A percentile compares a stretch with the other conserved stretches of the same genome.
phyloP scores from a whole-genome alignment of 2,888 invertebrate species.

The Lochmaea capreae region DNA sequence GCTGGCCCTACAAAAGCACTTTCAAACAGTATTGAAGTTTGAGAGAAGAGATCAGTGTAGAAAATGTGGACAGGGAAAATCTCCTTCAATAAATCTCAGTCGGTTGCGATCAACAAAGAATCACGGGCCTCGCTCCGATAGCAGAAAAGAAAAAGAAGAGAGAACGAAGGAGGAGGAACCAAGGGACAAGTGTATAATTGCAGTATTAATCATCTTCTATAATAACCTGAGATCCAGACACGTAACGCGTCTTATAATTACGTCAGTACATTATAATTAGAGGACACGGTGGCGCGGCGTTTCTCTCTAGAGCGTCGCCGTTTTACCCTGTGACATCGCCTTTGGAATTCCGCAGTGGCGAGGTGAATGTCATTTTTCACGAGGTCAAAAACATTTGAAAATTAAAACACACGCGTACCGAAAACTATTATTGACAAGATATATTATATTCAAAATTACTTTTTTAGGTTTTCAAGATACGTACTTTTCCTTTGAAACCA shows the following conservation, averaged over 20 bases:
- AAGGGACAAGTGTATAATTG: conserved; percentile 50
- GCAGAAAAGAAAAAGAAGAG: conserved; percentile 7
- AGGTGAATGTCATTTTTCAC: conserved; percentile 17
- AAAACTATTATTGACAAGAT: background rate
- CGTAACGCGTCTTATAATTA: conserved; percentile 52
- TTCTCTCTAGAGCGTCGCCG: conserved; percentile 20
- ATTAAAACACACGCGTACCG: background rate
- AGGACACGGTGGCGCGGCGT: conserved; percentile 35
- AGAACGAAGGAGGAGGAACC: conserved; percentile 31
- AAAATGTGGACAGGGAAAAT: conserved; percentile 21
- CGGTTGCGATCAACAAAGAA: conserved; percentile 16
- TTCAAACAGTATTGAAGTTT: conserved; percentile 57
- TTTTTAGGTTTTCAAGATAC: no score
- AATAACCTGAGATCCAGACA: conserved; percentile 53
- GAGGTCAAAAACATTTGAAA: conserved; percentile 2
- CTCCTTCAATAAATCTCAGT: conserved; percentile 20
- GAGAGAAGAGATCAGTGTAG: conserved; percentile 25
- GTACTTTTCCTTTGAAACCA: no score
- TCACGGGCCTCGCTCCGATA: conserved; percentile 1
- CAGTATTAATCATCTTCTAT: conserved; percentile 53
- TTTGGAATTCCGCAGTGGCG: conserved; percentile 36
- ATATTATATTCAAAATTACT: no score
- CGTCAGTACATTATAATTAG: conserved; percentile 54
- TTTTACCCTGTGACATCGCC: conserved; percentile 40
- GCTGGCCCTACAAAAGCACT: conserved; percentile 54